Evolutionary conservation across 1,140 invertebrate genomes (phyloP), one percentile per base, ranked within the genome.

Genomic region (Drosophila neocordata): DNA sequence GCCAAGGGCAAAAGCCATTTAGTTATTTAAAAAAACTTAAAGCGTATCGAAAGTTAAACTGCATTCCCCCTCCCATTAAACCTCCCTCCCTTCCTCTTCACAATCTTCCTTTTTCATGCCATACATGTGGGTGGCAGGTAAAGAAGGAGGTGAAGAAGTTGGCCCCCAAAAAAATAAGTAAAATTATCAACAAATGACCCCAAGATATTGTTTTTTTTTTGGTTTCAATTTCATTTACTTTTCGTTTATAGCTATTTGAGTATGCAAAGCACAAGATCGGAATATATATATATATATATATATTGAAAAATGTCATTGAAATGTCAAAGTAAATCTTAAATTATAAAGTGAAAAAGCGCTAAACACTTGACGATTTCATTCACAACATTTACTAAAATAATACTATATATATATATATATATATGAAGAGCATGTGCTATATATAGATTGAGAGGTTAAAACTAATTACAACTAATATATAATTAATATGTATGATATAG

Each of bases 381-480:
- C 8, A n/a, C 15, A 1, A 24, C 4, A 24, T 24, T 24, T 2
- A 24, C 24, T 4, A 24, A 24, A 24, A 2, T 24, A 24, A 13
- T 18, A 9, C 0, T 3, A 44, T 24, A 24, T 24, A 24, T 69
- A 78, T 75, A 78, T 24, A 24, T 24, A 24, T 4, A 24, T 24
- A 24, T 24, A 4, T 24, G 4, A 1, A 24, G 1, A 31, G 22
- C 27, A 31, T 31, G 7, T 31, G 4, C 22, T 24, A 31, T 31
- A 31, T 31, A 31, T 5, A 31, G 27, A 6, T 6, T 31, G 7
- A 1, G 27, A 31, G 27, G 6, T 31, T 24, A 24, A 31, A 31
- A 31, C 27, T 6, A 31, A 31, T 31, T 31, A 31, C 1, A 31
- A 31, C 27, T 31, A 31, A 2, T 0, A 4, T 24, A n/a, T n/a